Base-by-base conservation (phyloP, 1,140 invertebrate species). In the Zaprionus gabonicus region DNA sequence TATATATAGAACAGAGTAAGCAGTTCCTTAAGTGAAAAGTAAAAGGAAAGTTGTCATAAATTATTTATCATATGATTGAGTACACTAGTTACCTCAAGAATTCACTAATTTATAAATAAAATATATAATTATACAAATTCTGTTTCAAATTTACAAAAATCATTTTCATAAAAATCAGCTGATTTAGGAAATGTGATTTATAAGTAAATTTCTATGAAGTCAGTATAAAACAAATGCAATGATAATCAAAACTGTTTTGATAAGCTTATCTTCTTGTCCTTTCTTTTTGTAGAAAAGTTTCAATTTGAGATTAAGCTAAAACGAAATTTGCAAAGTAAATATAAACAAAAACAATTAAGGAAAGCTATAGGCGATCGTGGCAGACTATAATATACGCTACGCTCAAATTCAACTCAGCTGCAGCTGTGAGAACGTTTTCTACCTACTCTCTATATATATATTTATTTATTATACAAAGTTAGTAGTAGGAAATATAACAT, bases 231-330 rank as follows among this genome's bases (percentile, higher is more conserved):
- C 46, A 49, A 20, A 28, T 28, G 7, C 28, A 9, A 7, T 28
- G 28, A 28, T 2, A 51, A 12, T 23, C 20, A 6, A 25, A 51
- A 51, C 27, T n/a, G 6, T 31, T 56, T 31, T 56, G 53, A 56
- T 56, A 56, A 31, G 53, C 25, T 56, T 56, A 51, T 51, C 46
- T 12, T 23, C 10, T 46, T 46, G 41, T 46, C 41, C n/a, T 46
- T 46, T 46, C 41, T 46, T 10, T 17, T 46, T 2, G 7, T 46
- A 46, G n/a, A 46, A 46, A 46, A 17, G 7, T 46, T 44, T 46
- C n/a, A 17, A 17, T 46, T 46, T 17, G 0, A 17, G 41, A 46
- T 46, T 17, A 17, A 10, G 41, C n/a, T 17, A 46, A 17, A 51
- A 20, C 10, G 46, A 51, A 51, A 51, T 10, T 4, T 51, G 12